Percentiles rank a stretch among this genome's conserved stretches.
These are phyloP conservation scores for Zaprionus bogoriensis DNA, from an alignment of 2,888 invertebrate genomes.

Conservation along the genomic window DNA sequence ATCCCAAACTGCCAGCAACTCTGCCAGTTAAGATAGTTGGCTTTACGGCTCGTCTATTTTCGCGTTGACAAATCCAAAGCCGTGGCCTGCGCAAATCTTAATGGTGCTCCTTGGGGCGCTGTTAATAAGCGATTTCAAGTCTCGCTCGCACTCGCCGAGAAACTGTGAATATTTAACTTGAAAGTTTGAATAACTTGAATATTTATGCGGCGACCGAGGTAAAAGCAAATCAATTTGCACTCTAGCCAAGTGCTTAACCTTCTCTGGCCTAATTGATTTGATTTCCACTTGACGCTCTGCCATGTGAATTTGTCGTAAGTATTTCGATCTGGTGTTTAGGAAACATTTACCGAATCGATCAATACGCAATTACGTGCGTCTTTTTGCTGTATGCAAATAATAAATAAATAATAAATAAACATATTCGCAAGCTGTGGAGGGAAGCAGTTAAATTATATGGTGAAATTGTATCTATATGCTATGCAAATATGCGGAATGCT, in stretches of 20 bases:
- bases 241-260: slow-evolving; percentile 23
- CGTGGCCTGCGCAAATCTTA: slow-evolving; percentile 23
- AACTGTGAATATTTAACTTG: not conserved
- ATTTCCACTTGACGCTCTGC: slow-evolving; percentile 45
- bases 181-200: not conserved
- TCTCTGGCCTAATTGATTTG: slow-evolving; percentile 15
- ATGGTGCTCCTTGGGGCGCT: slow-evolving; percentile 51
- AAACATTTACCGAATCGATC: slow-evolving; percentile 67
- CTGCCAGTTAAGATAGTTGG: slow-evolving; percentile 37
- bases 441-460: slow-evolving; percentile 38
- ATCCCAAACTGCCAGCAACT: not conserved
- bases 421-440: slow-evolving; percentile 17
- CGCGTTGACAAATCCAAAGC: slow-evolving; percentile 38
- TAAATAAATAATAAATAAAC: slow-evolving; percentile 55
- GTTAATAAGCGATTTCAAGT: slow-evolving; percentile 47
- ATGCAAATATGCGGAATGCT: slow-evolving; percentile 53
- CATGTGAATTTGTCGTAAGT: slow-evolving; percentile 47
- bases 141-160: not conserved
- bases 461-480: slow-evolving; percentile 36
- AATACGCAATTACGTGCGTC: slow-evolving; percentile 68
- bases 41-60: slow-evolving; percentile 31
- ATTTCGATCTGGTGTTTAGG: slow-evolving; percentile 14
- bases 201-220: not conserved
- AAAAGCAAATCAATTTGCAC: slow-evolving; percentile 39
- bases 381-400: slow-evolving; percentile 16